Conservation (phyloP, 2,888 invertebrate genomes). For the Lochmaea capreae region DNA sequence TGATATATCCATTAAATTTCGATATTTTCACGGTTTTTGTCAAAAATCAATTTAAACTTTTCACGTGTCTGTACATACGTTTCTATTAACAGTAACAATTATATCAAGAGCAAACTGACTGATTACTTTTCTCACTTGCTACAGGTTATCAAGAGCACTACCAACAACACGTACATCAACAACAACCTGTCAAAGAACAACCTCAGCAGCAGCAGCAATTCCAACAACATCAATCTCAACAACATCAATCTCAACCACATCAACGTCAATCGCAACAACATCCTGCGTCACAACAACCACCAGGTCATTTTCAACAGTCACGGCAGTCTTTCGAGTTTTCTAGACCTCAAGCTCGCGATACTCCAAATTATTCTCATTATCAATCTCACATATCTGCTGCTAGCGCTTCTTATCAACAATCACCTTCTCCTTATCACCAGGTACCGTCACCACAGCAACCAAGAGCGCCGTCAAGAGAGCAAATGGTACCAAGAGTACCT, state of each 20-base stretch:
- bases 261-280: constrained; percentile 26
- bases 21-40: no score
- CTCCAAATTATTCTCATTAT: constrained; percentile 51
- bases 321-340: constrained; percentile 52
- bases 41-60: no score
- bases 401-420: constrained; percentile 44
- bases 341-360: constrained; percentile 54
- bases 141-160: constrained; percentile 41
- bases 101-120: not conserved
- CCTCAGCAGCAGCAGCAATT: constrained; percentile 44
- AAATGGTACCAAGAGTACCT: constrained; percentile 44
- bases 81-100: no score
- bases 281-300: constrained; percentile 51
- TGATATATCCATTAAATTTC: no score
- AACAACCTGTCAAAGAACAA: constrained; percentile 36
- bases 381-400: constrained; percentile 48
- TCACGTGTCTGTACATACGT: no score
- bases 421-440: constrained; percentile 45
- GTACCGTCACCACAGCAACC: constrained; percentile 41
- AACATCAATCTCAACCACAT: constrained; percentile 18
- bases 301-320: constrained; percentile 48
- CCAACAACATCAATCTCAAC: constrained; percentile 4
- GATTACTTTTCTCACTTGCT: constrained; percentile 3
- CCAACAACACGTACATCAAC: constrained; percentile 40
- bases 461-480: constrained; percentile 45